Base-by-base conservation (phyloP, 23 tunicate species). In the Pegea sp. region DNA sequence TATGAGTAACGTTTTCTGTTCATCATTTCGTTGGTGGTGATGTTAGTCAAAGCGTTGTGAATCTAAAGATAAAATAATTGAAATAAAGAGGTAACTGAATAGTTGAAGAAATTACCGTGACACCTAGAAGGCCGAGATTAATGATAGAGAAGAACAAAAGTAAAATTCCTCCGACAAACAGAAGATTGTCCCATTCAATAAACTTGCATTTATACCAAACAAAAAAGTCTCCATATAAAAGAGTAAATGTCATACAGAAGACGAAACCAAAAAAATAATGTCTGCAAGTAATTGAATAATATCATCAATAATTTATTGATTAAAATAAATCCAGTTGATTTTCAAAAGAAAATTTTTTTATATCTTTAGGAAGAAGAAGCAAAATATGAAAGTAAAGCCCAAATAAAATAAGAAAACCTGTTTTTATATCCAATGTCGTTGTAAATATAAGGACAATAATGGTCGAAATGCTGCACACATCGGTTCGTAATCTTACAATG, bases 391-490 rank as follows among this genome's bases (percentile, higher is more conserved):
- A 50, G 55, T 50, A 50, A 6, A 50, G 21, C 7, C 13, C 19
- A 11, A 50, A n/a, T 50, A 6, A 7, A 56, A 8, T 60, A 0
- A 20, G 1, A 19, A 29, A 28, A 78, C 80, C 86, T 67, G 69
- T 78, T 91, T 59, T 67, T 58, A 52, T 71, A 91, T 8, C 99
- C 99, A 29, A 91, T 71, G 1, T 63, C 77, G 52, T 75, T 91
- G 63, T 74, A 84, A 2, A 91, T 69, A 55, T 91, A 91, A 11
- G 99, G 93, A 50, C 99, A 91, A 33, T 91, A 84, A 56, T 91
- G 99, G 48, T 91, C 99, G 48, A 91, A 91, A 18, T 74, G 93
- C 53, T 79, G 78, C 26, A 91, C 93, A 59, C 99, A 91, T 30
- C 99, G 67, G 60, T 91, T 91, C 11, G 86, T 71, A 11, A 91